A percentile compares a stretch with the other conserved stretches of the same genome.
Conservation (phyloP, 2,888 invertebrate species). For the Acanthosepion pharaonis region DNA sequence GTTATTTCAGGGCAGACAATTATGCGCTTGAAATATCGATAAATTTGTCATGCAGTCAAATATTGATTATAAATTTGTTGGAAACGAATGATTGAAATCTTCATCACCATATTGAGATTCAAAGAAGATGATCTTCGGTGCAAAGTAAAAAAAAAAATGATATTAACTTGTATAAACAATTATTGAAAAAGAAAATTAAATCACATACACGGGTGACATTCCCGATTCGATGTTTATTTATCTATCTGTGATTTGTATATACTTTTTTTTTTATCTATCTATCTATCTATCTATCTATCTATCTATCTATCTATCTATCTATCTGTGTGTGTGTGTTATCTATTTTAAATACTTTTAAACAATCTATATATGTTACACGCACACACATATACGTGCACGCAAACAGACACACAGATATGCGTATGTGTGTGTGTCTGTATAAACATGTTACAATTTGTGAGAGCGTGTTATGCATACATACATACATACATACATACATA, state of each 20-base stretch:
- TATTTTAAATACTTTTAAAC: too few relatives aligned
- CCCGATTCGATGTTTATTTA: too few relatives aligned
- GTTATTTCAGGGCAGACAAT: background rate
- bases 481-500: too few relatives aligned
- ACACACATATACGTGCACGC: background rate
- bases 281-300: too few relatives aligned
- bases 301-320: too few relatives aligned
- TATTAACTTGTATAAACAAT: background rate
- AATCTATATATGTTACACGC: too few relatives aligned
- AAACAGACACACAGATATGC: background rate
- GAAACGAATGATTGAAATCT: background rate
- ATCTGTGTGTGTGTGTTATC: too few relatives aligned
- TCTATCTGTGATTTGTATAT: too few relatives aligned
- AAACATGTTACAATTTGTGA: too few relatives aligned
- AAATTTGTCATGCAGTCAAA: slow-evolving; percentile 6
- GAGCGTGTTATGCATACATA: background rate
- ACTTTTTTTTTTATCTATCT: too few relatives aligned
- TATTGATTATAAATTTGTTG: background rate
- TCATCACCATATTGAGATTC: background rate
- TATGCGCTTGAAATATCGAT: background rate
- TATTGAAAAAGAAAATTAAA: background rate
- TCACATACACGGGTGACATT: background rate
- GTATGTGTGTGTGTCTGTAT: background rate
- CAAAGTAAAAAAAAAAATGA: background rate
- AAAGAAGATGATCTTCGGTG: background rate